Evolutionary conservation across 2,113 vertebrate species (phyloP).

Genomic region (Archocentrus centrarchus): DNA sequence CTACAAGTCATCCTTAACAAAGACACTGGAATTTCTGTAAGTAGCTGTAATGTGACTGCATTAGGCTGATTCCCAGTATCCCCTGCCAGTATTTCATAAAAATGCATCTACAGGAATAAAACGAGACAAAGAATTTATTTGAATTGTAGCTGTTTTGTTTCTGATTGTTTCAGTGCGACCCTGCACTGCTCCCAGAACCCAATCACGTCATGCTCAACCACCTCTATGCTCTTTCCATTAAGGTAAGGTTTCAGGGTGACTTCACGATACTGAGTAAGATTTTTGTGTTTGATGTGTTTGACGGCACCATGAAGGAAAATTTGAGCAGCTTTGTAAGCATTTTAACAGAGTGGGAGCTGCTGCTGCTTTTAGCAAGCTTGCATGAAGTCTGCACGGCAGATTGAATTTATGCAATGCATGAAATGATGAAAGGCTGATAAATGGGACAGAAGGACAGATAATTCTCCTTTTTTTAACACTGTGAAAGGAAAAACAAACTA

Average conservation of each 20-base stretch:
- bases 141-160: background rate
- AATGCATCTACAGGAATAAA: background rate
- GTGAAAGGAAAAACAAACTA: conserved; percentile 27
- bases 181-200: conserved; percentile 94
- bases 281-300: background rate
- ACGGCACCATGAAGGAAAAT: conserved; percentile 1
- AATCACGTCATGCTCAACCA: conserved; percentile 99
- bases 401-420: background rate
- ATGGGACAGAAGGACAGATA: conserved; percentile 16
- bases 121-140: background rate
- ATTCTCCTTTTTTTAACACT: conserved; percentile 12
- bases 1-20: conserved; percentile 99
- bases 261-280: background rate
- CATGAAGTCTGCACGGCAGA: background rate
- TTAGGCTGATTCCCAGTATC: background rate
- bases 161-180: conserved; percentile 87
- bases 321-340: conserved; percentile 14
- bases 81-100: background rate
- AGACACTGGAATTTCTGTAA: conserved; percentile 98
- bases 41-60: conserved; percentile 60
- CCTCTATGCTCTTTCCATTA: conserved; percentile 96
- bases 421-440: conserved; percentile 34
- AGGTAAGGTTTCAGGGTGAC: conserved; percentile 82
- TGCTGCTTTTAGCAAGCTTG: background rate
- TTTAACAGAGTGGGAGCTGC: conserved; percentile 13